Evolutionary conservation across 2,888 invertebrate species (phyloP), one percentile per base, ranked within the genome.

Genomic region (Xestoiulus laeticollis): DNA sequence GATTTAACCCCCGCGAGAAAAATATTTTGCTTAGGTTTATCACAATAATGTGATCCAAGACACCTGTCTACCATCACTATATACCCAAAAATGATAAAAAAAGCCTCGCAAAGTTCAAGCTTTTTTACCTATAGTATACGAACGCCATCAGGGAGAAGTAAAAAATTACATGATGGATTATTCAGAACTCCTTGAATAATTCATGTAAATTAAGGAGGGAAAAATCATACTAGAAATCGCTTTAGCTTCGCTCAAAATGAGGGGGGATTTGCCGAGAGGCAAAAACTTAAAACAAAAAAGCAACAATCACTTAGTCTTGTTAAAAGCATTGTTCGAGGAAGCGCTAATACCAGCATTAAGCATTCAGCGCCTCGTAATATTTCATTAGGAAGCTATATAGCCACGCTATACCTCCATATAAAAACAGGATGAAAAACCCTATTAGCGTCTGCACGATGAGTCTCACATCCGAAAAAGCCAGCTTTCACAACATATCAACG

Each of bases 281-380:
- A 78, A 78, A 78, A 78, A 78, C 26, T 78, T 30, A 14, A 78
- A 68, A 68, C 68, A 68, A 78, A 78, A 78, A 78, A 78, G 78
- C 78, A 78, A 78, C 78, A 78, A 78, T 78, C 78, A 78, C 78
- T 78, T 78, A 78, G 78, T 78, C 78, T 78, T 30, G 78, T 78
- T 78, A 78, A 78, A 78, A 78, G 78, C 78, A 30, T 78, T 78
- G 78, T 78, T 30, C 30, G 30, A 78, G 78, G 5, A 30, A 78
- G 78, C 78, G 14, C 78, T 78, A 78, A 78, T 78, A 78, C 78
- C 14, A 30, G 78, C 78, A 78, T 78, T 78, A 78, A 78, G 78
- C 78, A 78, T 78, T 78, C 78, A 78, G 78, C 78, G 78, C 30
- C 78, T 78, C 78, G 78, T 78, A 78, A 78, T 78, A 78, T 78